phyloP scores from a whole-genome alignment of 2,797 vertebrate genomes.

The Petrocephalus schoutedeni region DNA sequence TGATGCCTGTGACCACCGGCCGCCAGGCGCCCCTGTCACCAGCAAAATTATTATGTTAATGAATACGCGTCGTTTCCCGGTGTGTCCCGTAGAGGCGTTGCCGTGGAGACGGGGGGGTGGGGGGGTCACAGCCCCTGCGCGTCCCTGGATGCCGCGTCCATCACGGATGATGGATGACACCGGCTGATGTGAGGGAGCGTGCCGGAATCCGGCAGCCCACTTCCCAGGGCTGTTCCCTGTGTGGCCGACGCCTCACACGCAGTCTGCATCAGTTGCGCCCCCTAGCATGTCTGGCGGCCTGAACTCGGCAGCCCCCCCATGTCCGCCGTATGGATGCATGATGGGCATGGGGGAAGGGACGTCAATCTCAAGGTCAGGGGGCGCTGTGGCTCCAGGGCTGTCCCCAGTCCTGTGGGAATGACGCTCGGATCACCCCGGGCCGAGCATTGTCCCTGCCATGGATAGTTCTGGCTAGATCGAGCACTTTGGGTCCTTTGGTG shows the following conservation, averaged over 20 bases:
- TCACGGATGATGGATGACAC: slow-evolving; percentile 22
- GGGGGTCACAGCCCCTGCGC: background rate
- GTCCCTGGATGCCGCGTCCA: background rate
- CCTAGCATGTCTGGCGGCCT: background rate
- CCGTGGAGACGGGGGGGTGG: background rate
- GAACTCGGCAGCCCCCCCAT: background rate
- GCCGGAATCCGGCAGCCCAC: background rate
- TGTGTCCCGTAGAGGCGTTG: background rate
- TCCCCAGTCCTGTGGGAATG: background rate
- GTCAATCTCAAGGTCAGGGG: background rate
- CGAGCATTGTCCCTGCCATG: background rate
- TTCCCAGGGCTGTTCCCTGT: background rate
- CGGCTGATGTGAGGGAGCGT: background rate
- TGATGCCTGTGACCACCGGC: background rate
- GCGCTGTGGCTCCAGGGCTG: background rate
- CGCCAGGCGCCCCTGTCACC: slow-evolving; percentile 5
- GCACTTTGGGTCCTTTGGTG: background rate
- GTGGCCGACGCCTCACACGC: background rate
- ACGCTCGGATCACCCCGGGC: background rate
- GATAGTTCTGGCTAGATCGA: background rate
- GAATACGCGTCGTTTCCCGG: slow-evolving; percentile 16
- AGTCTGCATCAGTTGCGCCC: background rate
- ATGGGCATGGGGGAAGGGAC: background rate
- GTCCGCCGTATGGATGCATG: background rate
- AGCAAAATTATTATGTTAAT: slow-evolving; percentile 11